Evolutionary conservation across 2,797 vertebrate species (phyloP), one percentile per base, ranked within the genome.

Genomic region (Molossus alvarezi): DNA sequence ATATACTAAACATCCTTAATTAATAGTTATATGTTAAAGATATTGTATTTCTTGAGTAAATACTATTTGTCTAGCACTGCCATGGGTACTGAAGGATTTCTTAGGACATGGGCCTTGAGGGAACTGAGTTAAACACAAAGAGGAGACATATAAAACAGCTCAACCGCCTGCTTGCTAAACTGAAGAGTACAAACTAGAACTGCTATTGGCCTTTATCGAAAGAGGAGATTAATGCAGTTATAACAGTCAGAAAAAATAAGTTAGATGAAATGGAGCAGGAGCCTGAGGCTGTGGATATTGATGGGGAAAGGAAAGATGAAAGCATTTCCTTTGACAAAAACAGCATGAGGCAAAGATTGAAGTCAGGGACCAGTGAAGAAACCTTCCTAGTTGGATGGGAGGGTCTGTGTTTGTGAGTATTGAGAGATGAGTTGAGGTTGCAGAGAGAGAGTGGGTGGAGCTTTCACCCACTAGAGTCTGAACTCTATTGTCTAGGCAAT

Each of bases 71-170:
- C 20, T 65, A 67, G 64, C 71, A 75, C 67, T 76, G 33, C 15
- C 62, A 29, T 33, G 33, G 33, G 17, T 60, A n/a, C 13, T 88
- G 77, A 88, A 87, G 69, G 41, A 45, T 58, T 79, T 21, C 45
- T 94, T 93, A 81, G 21, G 15, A 94, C 55, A 60, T 62, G 80
- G 29, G 73, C 55, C 83, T 89, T 67, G 80, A 89, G 65, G 83
- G 48, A 96, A 94, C 11, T 18, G n/a, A 88, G 58, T 82, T 85
- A 82, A 57, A 58, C 88, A 55, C 25, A 53, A 85, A 88, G 53
- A 88, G 62, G n/a, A 90, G 14, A 90, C 45, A 33, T n/a, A 58
- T 90, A 90, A 96, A 94, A 95, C 29, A 65, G n/a, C 41, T 95
- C 45, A 87, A 64, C n/a, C 77, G 94, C 60, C 75, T 73, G 75